These are phyloP conservation scores for Zingel zingel DNA, from an alignment of 2,113 vertebrate species.

Conservation along the genomic window DNA sequence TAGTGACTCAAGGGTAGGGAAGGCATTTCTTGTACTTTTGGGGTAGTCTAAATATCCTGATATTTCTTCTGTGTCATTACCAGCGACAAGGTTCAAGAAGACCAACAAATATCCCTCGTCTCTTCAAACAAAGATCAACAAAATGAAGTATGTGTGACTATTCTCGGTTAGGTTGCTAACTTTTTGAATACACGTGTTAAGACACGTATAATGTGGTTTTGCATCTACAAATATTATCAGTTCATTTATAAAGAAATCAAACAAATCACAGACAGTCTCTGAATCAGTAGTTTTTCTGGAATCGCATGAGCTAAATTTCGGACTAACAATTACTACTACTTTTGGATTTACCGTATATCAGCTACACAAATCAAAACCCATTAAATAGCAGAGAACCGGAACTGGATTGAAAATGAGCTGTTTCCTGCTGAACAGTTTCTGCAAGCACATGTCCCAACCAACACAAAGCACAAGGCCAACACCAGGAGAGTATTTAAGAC, in stretches of 20 bases:
- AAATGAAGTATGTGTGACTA: neutral
- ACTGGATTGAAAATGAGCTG: neutral
- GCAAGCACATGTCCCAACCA: slow-evolving; percentile 12
- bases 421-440: slow-evolving; percentile 58
- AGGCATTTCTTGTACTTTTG: slow-evolving; percentile 15
- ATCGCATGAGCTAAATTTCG: neutral
- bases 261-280: neutral
- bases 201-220: neutral
- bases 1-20: neutral
- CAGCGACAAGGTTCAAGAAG: neutral
- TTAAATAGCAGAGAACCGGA: neutral
- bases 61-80: neutral
- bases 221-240: neutral
- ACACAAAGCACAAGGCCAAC: neutral
- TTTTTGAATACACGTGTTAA: neutral
- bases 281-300: neutral
- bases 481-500: neutral
- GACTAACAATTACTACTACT: neutral
- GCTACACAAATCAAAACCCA: neutral
- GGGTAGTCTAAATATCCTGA: slow-evolving; percentile 30
- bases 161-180: neutral
- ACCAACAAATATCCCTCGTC: neutral
- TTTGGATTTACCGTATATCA: neutral
- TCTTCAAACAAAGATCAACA: neutral
- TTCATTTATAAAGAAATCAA: slow-evolving; percentile 2